Percentiles rank a stretch among this genome's conserved stretches.
phyloP scores from a whole-genome alignment of 1,140 invertebrate genomes.

The Macrostomum lignano region DNA sequence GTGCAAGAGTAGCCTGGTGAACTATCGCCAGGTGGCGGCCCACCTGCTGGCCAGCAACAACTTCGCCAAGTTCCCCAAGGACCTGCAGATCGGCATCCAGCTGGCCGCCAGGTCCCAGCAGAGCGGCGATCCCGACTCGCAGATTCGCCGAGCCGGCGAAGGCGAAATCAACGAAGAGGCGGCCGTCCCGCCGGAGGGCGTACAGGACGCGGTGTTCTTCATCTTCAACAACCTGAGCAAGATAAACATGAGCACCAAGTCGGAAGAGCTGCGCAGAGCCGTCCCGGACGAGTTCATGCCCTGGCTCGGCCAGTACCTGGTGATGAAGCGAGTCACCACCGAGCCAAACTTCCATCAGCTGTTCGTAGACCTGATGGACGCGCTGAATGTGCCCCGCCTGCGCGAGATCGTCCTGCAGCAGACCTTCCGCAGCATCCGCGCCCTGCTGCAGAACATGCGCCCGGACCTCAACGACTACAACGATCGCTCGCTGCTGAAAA shows the following conservation, averaged over 20 bases:
- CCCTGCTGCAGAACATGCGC: conserved; percentile 14
- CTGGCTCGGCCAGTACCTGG: conserved; percentile 86
- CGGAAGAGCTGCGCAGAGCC: conserved; percentile 71
- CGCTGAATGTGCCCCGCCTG: no score
- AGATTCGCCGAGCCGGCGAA: no score
- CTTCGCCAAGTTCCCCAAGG: no score
- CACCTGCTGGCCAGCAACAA: no score
- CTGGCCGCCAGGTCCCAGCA: no score
- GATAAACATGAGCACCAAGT: conserved; percentile 67
- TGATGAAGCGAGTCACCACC: conserved; percentile 89
- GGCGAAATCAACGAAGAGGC: no score
- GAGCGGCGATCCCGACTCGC: no score
- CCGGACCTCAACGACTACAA: conserved; percentile 67
- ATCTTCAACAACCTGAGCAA: conserved; percentile 96
- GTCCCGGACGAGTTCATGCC: conserved; percentile 66
- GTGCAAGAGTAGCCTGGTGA: no score
- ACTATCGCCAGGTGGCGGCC: no score
- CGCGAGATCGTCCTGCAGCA: no score
- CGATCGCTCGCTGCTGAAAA: conserved; percentile 76
- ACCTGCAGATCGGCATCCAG: no score
- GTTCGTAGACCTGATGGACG: conserved; percentile 83
- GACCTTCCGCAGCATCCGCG: conserved; percentile 45
- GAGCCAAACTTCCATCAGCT: conserved; percentile 86
- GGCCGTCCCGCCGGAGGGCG: conserved; percentile 1
- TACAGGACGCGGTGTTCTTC: conserved; percentile 72